phyloP scores from a whole-genome alignment of 1,140 invertebrate species.

The Bombus confusus region DNA sequence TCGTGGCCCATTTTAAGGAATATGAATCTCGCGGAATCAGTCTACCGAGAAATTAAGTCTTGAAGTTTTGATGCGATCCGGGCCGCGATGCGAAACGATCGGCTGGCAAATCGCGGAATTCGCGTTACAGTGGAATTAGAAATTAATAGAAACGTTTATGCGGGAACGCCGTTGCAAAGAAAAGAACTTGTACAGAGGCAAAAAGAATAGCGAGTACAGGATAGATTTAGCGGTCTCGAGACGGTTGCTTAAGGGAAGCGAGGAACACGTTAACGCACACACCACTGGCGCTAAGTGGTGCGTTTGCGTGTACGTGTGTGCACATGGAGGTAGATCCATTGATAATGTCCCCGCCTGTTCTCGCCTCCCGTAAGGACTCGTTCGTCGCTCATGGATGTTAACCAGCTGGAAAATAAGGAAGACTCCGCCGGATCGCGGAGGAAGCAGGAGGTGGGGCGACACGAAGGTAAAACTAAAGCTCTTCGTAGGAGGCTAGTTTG shows the following conservation, averaged over 20 bases:
- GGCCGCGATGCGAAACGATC: neutral
- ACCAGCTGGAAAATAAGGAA: constrained; percentile 69
- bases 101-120: neutral
- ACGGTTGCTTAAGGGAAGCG: constrained; percentile 60
- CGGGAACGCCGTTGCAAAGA: neutral
- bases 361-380: constrained; percentile 63
- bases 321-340: constrained; percentile 70
- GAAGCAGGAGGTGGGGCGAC: constrained; percentile 31
- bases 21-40: constrained; percentile 12
- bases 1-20: neutral
- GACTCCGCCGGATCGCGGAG: constrained; percentile 13
- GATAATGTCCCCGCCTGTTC: constrained; percentile 70
- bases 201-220: constrained; percentile 44
- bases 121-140: constrained; percentile 4
- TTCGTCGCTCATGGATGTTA: constrained; percentile 70
- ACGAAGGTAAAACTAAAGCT: constrained; percentile 21
- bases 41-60: constrained; percentile 24
- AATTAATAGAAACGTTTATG: constrained; percentile 8
- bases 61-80: constrained; percentile 1
- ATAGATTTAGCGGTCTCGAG: constrained; percentile 41
- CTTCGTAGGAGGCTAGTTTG: constrained; percentile 31
- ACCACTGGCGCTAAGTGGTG: constrained; percentile 37
- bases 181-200: neutral
- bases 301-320: constrained; percentile 2
- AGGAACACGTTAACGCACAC: constrained; percentile 54